A percentile compares a stretch with the other conserved stretches of the same genome.
Conservation (phyloP, 1,140 invertebrate genomes). For the Hylaeus anthracinus region DNA sequence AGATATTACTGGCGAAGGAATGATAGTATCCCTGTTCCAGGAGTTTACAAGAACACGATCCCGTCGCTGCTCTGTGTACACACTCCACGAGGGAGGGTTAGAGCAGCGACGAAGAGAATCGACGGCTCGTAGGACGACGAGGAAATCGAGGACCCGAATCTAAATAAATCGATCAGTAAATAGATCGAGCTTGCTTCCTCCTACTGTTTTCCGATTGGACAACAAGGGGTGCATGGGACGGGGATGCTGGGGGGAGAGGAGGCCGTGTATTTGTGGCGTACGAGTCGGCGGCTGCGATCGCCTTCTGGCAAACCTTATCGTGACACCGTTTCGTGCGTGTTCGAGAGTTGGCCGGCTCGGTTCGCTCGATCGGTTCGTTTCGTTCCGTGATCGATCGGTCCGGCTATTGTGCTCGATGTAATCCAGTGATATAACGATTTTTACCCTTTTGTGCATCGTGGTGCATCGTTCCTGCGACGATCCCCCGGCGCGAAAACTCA, state of each 20-base stretch:
- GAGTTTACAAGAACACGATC: no score
- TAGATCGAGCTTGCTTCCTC: constrained; percentile 74
- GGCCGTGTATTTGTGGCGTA: constrained; percentile 72
- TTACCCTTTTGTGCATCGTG: constrained; percentile 32
- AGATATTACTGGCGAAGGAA: no score
- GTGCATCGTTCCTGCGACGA: constrained; percentile 24
- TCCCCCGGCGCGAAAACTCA: constrained; percentile 8
- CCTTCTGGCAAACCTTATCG: constrained; percentile 78
- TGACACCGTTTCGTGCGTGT: constrained; percentile 76
- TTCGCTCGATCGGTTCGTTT: constrained; percentile 28
- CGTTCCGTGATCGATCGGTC: constrained; percentile 14
- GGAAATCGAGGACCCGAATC: constrained; percentile 76
- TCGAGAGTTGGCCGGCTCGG: constrained; percentile 48
- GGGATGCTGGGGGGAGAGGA: constrained; percentile 30
- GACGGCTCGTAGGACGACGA: constrained; percentile 3
- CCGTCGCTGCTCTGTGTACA: no score
- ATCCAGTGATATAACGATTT: constrained; percentile 39
- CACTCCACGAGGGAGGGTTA: no score
- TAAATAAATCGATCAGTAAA: constrained; percentile 81
- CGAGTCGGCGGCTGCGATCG: constrained; percentile 66
- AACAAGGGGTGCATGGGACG: constrained; percentile 24
- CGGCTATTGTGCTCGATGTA: constrained; percentile 29
- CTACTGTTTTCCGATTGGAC: constrained; percentile 59
- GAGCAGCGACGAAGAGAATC: neutral
- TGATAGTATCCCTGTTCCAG: no score